Evolutionary conservation across 1,140 invertebrate species (phyloP), one percentile per base, ranked within the genome.

Genomic region (Gerris buenoi): DNA sequence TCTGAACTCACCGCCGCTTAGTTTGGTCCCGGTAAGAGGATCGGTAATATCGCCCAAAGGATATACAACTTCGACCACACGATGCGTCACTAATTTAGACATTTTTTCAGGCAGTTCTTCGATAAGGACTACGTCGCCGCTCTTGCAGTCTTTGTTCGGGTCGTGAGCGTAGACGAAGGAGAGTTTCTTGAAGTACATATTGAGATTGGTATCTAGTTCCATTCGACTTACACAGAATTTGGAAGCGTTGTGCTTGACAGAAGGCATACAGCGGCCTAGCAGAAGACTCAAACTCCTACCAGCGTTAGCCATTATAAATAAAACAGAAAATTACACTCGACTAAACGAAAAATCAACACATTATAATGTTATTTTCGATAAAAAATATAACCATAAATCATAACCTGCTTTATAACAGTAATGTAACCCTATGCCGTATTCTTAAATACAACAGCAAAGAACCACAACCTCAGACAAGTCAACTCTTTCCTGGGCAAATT

Each of bases 91-190:
- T n/a, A n/a, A n/a, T n/a, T n/a, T n/a, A n/a, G n/a, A n/a, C n/a
- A n/a, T n/a, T n/a, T 85, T 87, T 66, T 85, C 74, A 13, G 86
- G 84, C 27, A 93, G 75, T 69, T 83, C 80, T 75, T 90, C 80
- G 70, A 93, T 86, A 57, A 93, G 77, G n/a, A 91, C 88, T 56
- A 89, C 81, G 74, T 94, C 91, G 10, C 90, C 90, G 29, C 84
- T 81, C 80, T 91, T 91, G 73, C 88, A 90, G 26, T 81, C 72
- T 72, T 88, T 85, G 0, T 85, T 73, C 1, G 89, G 88, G 81
- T 94, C 90, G 73, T 88, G 79, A 29, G 88, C 89, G 74, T 86
- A 89, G 66, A 85, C 78, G 68, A 83, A 84, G 60, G 86, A 81
- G 70, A 85, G 79, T 75, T 89, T 84, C 66, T 79, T 79, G 69